A percentile compares a stretch with the other conserved stretches of the same genome.
These are phyloP conservation scores for Mirza zaza DNA, from an alignment of 2,113 vertebrate species.

Conservation along the genomic window DNA sequence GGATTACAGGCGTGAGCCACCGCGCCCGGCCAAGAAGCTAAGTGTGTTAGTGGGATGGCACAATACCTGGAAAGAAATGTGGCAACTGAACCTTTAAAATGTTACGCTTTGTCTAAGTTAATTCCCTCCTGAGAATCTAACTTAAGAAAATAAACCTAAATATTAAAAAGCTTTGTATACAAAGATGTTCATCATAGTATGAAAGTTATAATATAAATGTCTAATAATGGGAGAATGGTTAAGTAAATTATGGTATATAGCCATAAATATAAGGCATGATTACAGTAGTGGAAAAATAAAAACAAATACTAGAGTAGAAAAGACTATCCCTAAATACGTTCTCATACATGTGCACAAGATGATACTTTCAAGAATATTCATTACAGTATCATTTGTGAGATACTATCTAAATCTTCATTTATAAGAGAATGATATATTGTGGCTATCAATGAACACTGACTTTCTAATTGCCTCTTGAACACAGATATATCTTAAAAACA, in stretches of 20 bases:
- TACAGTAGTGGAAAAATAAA: constrained; percentile 1
- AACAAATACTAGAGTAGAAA: not conserved
- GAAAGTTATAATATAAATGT: constrained; percentile 10
- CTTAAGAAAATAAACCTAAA: constrained; percentile 16
- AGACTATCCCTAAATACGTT: not conserved
- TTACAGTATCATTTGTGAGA: not conserved
- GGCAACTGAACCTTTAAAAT: not conserved
- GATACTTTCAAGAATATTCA: not conserved
- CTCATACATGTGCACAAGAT: not conserved
- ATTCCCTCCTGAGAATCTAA: not conserved
- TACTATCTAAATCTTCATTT: constrained; percentile 10
- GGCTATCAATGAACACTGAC: not conserved
- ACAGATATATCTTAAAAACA: not conserved
- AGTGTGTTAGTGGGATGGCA: not conserved
- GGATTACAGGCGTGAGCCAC: no score
- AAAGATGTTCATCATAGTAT: constrained; percentile 14
- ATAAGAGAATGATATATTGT: not conserved
- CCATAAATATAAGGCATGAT: not conserved
- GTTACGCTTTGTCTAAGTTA: constrained; percentile 16
- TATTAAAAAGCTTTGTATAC: not conserved
- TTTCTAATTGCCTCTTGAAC: not conserved
- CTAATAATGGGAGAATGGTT: not conserved
- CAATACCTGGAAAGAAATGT: not conserved
- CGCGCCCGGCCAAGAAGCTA: no score
- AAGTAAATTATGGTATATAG: not conserved